Conservation (phyloP, 2,888 invertebrate genomes). For the Chouioia cunea region DNA sequence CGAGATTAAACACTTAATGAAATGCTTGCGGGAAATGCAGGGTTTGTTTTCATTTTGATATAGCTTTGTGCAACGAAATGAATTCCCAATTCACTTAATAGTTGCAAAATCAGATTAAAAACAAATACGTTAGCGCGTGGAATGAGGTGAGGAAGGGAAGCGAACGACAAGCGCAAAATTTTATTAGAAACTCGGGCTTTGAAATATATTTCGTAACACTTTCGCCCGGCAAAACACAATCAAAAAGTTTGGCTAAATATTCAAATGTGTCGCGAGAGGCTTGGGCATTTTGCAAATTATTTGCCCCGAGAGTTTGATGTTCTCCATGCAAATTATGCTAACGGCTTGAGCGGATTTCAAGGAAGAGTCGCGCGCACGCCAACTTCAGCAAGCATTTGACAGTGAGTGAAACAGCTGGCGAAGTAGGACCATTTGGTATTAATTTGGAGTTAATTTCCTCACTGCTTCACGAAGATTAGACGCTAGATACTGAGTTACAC, state of each 20-base stretch:
- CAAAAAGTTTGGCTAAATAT: conserved; percentile 40
- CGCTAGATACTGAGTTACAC: conserved; percentile 33
- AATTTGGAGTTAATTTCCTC: conserved; percentile 51
- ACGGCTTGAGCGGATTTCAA: conserved; percentile 42
- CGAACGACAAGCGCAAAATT: not conserved
- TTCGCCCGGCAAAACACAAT: conserved; percentile 18
- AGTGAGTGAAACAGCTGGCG: conserved; percentile 44
- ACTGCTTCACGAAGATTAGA: conserved; percentile 43
- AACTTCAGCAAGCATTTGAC: conserved; percentile 29
- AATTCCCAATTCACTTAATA: conserved; percentile 12
- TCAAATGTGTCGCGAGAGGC: conserved; percentile 14
- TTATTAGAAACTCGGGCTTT: conserved; percentile 2
- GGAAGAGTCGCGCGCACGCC: not conserved
- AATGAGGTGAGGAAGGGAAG: too few relatives aligned
- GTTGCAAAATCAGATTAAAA: conserved; percentile 18
- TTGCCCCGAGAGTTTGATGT: conserved; percentile 39
- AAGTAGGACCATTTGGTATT: conserved; percentile 44
- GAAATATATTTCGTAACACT: conserved; percentile 24
- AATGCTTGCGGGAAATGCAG: too few relatives aligned
- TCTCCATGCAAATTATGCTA: conserved; percentile 42
- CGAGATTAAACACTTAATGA: too few relatives aligned
- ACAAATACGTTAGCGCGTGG: conserved; percentile 20
- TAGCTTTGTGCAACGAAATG: not conserved
- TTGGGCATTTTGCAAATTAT: conserved; percentile 38
- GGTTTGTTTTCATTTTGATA: too few relatives aligned